A percentile compares a stretch with the other conserved stretches of the same genome.
Conservation (phyloP, 2,797 vertebrate species). For the Phyllotis vaccarum region DNA sequence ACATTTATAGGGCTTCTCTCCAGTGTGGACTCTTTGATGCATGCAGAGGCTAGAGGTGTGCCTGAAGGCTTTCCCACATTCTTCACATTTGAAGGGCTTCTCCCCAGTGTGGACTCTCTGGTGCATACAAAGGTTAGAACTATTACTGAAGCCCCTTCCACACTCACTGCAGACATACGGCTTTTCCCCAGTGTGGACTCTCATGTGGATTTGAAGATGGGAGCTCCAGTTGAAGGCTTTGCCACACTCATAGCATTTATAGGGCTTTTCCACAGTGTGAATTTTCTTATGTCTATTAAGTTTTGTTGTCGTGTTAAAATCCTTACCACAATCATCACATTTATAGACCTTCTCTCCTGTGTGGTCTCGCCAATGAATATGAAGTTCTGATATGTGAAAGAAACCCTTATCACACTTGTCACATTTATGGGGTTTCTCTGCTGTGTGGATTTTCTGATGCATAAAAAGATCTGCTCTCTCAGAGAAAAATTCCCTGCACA, state of each 20-base stretch:
- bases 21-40: constrained; percentile 81
- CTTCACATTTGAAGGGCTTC: constrained; percentile 82
- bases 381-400: constrained; percentile 79
- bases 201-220: constrained; percentile 80
- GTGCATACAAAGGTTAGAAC: constrained; percentile 83
- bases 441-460: constrained; percentile 79
- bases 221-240: constrained; percentile 84
- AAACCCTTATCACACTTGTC: constrained; percentile 83
- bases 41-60: constrained; percentile 83
- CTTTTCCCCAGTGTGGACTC: constrained; percentile 83
- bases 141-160: constrained; percentile 81
- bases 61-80: constrained; percentile 83
- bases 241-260: constrained; percentile 81
- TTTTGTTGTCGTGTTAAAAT: constrained; percentile 80
- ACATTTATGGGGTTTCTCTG: constrained; percentile 80
- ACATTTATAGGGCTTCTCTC: constrained; percentile 83
- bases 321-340: constrained; percentile 82
- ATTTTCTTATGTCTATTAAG: constrained; percentile 81
- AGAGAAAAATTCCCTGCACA: constrained; percentile 82
- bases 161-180: constrained; percentile 83
- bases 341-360: constrained; percentile 81
- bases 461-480: constrained; percentile 81
- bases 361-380: constrained; percentile 80
- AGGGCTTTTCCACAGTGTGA: constrained; percentile 82
- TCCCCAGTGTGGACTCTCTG: constrained; percentile 83